These are phyloP conservation scores for Stenodema calcarata DNA, from an alignment of 2,888 invertebrate species.

Conservation along the genomic window DNA sequence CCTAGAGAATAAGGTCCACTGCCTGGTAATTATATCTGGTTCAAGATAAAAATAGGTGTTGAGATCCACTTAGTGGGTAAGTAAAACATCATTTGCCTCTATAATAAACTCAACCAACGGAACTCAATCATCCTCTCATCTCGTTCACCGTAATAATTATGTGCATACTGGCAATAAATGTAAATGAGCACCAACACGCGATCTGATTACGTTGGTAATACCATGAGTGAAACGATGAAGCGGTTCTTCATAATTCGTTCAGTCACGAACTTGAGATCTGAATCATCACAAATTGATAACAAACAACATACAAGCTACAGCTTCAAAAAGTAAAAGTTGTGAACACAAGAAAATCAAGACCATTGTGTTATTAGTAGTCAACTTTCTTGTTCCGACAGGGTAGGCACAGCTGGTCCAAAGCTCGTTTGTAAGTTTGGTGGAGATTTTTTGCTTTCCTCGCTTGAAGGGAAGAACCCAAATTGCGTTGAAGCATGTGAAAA, in stretches of 20 bases:
- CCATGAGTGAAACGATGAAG: too few species aligned
- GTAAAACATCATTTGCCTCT: neutral
- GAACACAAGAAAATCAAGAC: neutral
- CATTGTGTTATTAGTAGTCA: neutral
- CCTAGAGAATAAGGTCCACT: too few species aligned
- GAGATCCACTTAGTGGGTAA: neutral
- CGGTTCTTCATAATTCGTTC: too few species aligned
- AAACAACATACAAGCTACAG: too few species aligned
- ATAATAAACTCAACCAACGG: neutral
- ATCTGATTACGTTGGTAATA: too few species aligned
- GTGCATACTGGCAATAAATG: too few species aligned
- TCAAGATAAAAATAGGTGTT: neutral
- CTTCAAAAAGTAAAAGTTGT: neutral
- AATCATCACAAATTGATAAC: too few species aligned
- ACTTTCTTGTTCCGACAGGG: neutral
- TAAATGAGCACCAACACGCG: too few species aligned
- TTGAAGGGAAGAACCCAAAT: neutral
- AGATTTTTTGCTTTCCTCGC: neutral
- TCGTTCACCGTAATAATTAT: neutral
- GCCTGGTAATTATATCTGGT: neutral
- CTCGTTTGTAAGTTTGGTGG: neutral
- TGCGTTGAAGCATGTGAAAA: neutral
- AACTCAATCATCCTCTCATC: neutral
- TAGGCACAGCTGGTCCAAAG: neutral
- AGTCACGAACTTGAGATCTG: too few species aligned